phyloP scores from a whole-genome alignment of 2,113 vertebrate species.

The Nothocercus nigrocapillus region DNA sequence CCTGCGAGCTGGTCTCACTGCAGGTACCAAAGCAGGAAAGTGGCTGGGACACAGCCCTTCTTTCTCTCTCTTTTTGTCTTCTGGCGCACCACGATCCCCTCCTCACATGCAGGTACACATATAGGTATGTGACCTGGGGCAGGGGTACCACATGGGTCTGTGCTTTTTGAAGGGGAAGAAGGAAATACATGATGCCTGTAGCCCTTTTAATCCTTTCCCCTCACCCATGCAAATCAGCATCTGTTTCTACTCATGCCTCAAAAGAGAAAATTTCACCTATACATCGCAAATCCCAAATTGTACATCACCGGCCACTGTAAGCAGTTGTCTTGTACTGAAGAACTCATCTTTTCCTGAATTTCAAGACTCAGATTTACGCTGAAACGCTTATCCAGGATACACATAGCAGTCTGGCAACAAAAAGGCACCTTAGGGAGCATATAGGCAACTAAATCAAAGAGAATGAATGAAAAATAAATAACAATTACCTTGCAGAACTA shows the following conservation, averaged over 20 bases:
- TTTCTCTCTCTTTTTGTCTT: not conserved
- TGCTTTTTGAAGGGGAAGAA: not conserved
- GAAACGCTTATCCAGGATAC: not conserved
- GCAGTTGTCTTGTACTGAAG: not conserved
- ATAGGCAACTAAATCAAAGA: constrained; percentile 43
- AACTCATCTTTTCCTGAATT: not conserved
- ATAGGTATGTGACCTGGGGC: not conserved
- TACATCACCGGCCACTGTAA: not conserved
- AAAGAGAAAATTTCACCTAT: not conserved
- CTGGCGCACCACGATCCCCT: accelerated
- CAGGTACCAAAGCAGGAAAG: not conserved
- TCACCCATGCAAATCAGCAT: not conserved
- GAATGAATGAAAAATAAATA: constrained; percentile 42
- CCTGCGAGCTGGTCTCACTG: not conserved
- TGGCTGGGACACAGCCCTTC: not conserved
- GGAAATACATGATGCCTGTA: not conserved
- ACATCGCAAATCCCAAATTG: not conserved
- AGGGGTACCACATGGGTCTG: not conserved
- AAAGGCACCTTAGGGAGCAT: constrained; percentile 4
- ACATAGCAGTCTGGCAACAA: constrained; percentile 26
- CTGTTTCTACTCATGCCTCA: not conserved
- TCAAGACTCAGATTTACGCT: not conserved
- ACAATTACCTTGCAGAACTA: constrained; percentile 22
- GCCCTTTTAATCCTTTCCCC: not conserved
- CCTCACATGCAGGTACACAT: too few relatives aligned